Conservation (phyloP, 2,888 invertebrate species). For the Ophonus ardosiacus region DNA sequence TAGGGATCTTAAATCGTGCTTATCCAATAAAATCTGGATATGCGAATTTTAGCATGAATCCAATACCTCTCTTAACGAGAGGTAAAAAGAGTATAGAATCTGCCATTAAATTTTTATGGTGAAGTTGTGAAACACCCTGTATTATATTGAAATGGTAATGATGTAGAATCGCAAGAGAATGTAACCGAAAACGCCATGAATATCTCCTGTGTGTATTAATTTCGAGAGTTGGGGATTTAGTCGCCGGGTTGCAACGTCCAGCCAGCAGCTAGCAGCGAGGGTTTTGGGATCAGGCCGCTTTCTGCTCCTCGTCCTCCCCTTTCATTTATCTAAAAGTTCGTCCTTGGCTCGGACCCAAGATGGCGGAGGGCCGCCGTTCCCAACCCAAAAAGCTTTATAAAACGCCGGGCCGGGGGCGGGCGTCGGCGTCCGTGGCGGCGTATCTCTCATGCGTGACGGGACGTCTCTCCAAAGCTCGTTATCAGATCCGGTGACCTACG, state of each 20-base stretch:
- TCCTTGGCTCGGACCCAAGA: slow-evolving; percentile 63
- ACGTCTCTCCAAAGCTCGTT: slow-evolving; percentile 63
- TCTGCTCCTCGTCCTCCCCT: not conserved
- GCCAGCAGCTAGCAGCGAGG: not conserved
- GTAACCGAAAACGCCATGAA: slow-evolving; percentile 5
- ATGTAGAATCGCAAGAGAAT: slow-evolving; percentile 26
- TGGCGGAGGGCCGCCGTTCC: slow-evolving; percentile 57
- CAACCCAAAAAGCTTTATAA: slow-evolving; percentile 61
- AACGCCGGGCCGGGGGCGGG: slow-evolving; percentile 65
- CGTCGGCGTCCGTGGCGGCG: slow-evolving; percentile 66
- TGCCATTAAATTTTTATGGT: no score
- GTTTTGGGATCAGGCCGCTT: not conserved
- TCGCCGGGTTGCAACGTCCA: not conserved
- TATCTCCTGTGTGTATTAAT: not conserved
- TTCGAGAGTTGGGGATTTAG: not conserved
- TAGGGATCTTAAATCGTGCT: no score
- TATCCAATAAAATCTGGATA: no score
- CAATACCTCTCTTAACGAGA: no score
- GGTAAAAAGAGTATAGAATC: no score
- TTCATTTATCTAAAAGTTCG: slow-evolving; percentile 63
- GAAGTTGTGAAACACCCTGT: no score
- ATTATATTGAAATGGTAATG: not conserved
- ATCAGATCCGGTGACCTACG: slow-evolving; percentile 65
- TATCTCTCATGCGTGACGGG: slow-evolving; percentile 60
- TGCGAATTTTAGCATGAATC: no score